Evolutionary conservation across 2,113 vertebrate genomes (phyloP).

Genomic region (Bathybates hornii): DNA sequence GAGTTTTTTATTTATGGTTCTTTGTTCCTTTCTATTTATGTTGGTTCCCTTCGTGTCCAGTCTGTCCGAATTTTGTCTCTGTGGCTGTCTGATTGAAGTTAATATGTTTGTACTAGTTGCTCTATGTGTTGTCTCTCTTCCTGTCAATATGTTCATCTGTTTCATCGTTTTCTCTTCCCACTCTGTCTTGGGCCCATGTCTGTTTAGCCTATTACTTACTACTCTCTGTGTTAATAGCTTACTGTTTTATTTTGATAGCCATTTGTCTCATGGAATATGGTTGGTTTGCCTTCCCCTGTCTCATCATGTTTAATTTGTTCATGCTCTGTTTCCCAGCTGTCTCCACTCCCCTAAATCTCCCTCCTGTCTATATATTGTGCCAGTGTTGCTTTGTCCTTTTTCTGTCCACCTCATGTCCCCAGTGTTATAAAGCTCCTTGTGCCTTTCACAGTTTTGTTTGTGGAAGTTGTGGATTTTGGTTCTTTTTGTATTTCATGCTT

Average conservation of each 20-base stretch:
- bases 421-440: neutral
- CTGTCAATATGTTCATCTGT: neutral
- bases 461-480: neutral
- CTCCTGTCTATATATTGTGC: fast-evolving
- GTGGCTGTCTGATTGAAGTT: neutral
- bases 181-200: neutral
- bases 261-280: neutral
- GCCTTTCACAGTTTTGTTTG: neutral
- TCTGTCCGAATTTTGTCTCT: neutral
- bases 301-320: fast-evolving
- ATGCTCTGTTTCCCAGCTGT: fast-evolving
- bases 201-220: neutral
- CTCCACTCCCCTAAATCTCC: fast-evolving
- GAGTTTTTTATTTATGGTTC: neutral
- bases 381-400: neutral
- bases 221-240: neutral
- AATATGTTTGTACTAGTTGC: neutral
- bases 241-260: neutral
- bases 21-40: neutral
- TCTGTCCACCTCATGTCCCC: neutral
- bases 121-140: neutral
- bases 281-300: neutral
- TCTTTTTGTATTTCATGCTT: neutral
- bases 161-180: neutral
- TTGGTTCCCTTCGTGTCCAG: neutral